Base-by-base conservation (phyloP, 2,888 invertebrate genomes). In the Octodonta nipae region DNA sequence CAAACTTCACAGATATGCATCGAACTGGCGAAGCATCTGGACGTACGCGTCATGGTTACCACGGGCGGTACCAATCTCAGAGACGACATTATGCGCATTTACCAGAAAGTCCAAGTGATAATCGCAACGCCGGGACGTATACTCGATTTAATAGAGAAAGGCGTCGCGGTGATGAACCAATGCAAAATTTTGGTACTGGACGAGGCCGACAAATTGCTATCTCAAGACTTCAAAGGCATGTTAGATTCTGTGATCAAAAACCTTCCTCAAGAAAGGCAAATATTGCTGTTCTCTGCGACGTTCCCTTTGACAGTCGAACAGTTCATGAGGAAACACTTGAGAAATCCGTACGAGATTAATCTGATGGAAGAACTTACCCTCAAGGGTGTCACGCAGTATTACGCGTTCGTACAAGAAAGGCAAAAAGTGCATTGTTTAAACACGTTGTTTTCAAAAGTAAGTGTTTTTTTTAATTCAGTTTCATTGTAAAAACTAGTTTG, bases 1-100 rank as follows among this genome's bases (percentile, higher is more conserved):
- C 98, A 98, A 67, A 98, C 96, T 58, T 93, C 95, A 70, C 96
- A 96, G 71, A 98, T 98, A 61, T 93, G 96, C 68, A 95, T 95
- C 63, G 96, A 98, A 66, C 72, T 98, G 55, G 86, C 93, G 45
- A 96, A 96, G 66, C 95, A 98, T 66, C 77, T 95, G 70, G 83
- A 88, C 60, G 80, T 92, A 55, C 86, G 93, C 63, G 89, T 95
- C 47, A 98, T 98, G 98, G 98, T 98, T 43, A 96, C 96, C 52
- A 98, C 98, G 47, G 98, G 98, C 60, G 98, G 98, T 52, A 98
- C 96, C 50, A 85, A 85, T 67, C 71, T 88, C 55, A 83, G 93
- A 60, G 96, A 98, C 67, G 98, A 98, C 66, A 98, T 98, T 62
- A 89, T 98, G 85, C 83, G 96, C 67, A 87, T 98, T 62, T 93